phyloP scores from a whole-genome alignment of 1,140 invertebrate genomes.

The Bombus turneri region DNA sequence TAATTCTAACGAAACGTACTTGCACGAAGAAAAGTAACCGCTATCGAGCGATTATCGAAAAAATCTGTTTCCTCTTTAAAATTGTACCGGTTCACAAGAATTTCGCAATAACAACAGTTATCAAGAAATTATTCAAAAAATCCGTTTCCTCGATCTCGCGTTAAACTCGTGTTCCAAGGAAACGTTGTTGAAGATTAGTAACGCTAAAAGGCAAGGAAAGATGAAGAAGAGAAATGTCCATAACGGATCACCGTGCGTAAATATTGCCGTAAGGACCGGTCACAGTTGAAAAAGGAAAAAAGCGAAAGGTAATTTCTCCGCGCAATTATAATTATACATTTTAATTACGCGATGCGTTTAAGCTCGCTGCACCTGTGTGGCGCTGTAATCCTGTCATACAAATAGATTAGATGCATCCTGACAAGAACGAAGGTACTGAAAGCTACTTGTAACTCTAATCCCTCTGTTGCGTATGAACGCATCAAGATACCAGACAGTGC shows the following conservation, averaged over 20 bases:
- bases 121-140: neutral
- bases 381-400: neutral
- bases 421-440: neutral
- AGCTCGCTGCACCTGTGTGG: neutral
- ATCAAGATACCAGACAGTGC: slow-evolving; percentile 14
- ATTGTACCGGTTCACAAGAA: too few species aligned
- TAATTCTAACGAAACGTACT: too few species aligned
- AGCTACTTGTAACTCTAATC: slow-evolving; percentile 32
- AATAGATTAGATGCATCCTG: slow-evolving; percentile 20
- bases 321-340: neutral
- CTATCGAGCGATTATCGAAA: neutral
- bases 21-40: neutral
- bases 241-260: neutral
- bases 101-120: too few species aligned
- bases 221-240: neutral
- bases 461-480: slow-evolving; percentile 7
- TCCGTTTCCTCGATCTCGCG: neutral
- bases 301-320: neutral
- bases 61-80: neutral
- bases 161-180: neutral
- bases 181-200: neutral
- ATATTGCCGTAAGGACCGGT: neutral
- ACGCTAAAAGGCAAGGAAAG: neutral
- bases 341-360: neutral
- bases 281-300: neutral